Evolutionary conservation across 2,888 invertebrate genomes (phyloP).

Genomic region (Pseudanteris insignis): DNA sequence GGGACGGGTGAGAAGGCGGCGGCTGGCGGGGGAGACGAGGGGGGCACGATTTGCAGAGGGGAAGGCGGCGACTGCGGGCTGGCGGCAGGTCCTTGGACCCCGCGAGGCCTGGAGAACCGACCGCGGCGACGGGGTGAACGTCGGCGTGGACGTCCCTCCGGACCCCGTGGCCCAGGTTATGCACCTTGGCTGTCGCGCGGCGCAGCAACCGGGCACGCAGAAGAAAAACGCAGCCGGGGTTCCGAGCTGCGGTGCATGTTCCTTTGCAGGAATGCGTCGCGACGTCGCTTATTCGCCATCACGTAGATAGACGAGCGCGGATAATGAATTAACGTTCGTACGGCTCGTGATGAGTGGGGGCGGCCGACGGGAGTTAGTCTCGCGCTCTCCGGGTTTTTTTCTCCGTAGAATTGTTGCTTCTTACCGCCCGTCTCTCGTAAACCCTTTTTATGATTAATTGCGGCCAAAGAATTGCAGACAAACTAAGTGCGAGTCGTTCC

Average conservation of each 20-base stretch:
- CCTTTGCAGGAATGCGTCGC: constrained; percentile 51
- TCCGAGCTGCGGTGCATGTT: constrained; percentile 13
- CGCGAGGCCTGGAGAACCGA: constrained; percentile 45
- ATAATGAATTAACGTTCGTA: constrained; percentile 44
- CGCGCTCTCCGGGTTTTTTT: neutral
- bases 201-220: neutral
- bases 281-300: constrained; percentile 48
- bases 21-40: no score
- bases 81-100: constrained; percentile 29
- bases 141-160: constrained; percentile 30
- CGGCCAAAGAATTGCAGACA: no score
- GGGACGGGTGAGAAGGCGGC: constrained; percentile 66
- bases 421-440: neutral
- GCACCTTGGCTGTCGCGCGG: constrained; percentile 46
- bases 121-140: constrained; percentile 56
- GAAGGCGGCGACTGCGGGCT: constrained; percentile 40
- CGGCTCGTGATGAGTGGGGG: no score
- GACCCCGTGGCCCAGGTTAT: constrained; percentile 46
- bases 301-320: constrained; percentile 46
- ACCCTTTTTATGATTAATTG: neutral
- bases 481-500: no score
- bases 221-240: constrained; percentile 15
- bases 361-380: no score
- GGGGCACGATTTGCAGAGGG: constrained; percentile 43
- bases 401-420: neutral